phyloP scores from a whole-genome alignment of 2,797 vertebrate genomes.

The Delichon dasypus region DNA sequence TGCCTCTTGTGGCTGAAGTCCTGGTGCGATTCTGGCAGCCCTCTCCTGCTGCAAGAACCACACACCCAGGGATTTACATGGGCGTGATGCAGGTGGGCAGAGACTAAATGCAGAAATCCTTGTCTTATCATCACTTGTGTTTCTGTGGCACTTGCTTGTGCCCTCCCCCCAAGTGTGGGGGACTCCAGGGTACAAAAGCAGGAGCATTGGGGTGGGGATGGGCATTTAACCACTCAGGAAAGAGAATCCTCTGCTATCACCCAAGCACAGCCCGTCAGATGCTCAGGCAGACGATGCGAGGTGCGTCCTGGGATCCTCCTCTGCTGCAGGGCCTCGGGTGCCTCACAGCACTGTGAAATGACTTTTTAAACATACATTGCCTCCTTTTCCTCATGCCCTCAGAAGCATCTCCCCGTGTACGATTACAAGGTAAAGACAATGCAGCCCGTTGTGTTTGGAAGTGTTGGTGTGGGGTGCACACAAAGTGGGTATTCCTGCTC shows the following conservation, averaged over 20 bases:
- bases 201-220: accelerated
- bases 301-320: not conserved
- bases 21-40: not conserved
- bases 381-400: constrained; percentile 30
- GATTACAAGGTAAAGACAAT: constrained; percentile 42
- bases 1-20: not conserved
- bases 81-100: not conserved
- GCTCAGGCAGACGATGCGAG: accelerated
- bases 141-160: not conserved
- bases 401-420: not conserved
- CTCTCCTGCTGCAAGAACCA: not conserved
- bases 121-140: not conserved
- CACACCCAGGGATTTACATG: not conserved
- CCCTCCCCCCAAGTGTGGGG: not conserved
- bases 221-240: accelerated
- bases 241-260: not conserved
- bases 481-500: not conserved
- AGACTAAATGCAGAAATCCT: not conserved
- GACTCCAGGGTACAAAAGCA: not conserved
- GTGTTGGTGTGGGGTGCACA: not conserved
- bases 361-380: not conserved
- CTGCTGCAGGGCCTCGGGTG: not conserved
- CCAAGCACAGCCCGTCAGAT: accelerated
- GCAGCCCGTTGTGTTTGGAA: not conserved
- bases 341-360: not conserved